Conservation (phyloP, 2,888 invertebrate species). For the Cetonia aurata region DNA sequence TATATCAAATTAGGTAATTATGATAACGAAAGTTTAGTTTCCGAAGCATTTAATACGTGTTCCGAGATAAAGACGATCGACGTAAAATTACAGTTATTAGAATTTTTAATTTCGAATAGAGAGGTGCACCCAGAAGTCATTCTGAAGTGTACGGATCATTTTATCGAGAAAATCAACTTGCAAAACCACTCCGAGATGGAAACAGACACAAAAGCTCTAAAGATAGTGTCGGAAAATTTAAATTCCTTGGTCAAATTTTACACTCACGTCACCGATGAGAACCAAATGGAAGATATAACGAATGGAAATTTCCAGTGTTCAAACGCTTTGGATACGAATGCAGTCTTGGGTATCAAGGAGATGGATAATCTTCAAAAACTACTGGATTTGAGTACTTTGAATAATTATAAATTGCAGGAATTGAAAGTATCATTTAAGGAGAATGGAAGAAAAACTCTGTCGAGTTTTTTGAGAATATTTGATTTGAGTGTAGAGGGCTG, state of each 20-base stretch:
- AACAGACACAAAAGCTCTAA: constrained; percentile 55
- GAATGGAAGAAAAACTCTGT: constrained; percentile 67
- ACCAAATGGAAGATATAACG: constrained; percentile 51
- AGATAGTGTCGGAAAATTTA: constrained; percentile 59
- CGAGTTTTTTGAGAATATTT: constrained; percentile 72
- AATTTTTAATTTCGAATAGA: constrained; percentile 77
- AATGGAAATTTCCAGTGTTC: constrained; percentile 55
- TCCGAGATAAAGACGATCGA: constrained; percentile 79
- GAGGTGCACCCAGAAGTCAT: constrained; percentile 74
- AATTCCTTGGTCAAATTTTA: constrained; percentile 59
- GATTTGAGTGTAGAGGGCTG: constrained; percentile 60
- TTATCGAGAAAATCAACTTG: constrained; percentile 62
- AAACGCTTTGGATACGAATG: constrained; percentile 50
- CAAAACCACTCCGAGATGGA: constrained; percentile 58
- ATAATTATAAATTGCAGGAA: constrained; percentile 62
- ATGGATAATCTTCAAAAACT: constrained; percentile 75
- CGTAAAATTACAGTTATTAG: constrained; percentile 78
- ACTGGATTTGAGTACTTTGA: constrained; percentile 70
- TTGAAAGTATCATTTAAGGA: constrained; percentile 73
- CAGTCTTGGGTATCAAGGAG: constrained; percentile 69
- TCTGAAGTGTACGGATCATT: constrained; percentile 68
- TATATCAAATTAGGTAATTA: constrained; percentile 72
- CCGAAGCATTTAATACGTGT: constrained; percentile 71
- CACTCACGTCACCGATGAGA: constrained; percentile 50
- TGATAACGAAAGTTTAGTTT: constrained; percentile 68